phyloP scores from a whole-genome alignment of 2,797 vertebrate genomes.

The Periparus ater region DNA sequence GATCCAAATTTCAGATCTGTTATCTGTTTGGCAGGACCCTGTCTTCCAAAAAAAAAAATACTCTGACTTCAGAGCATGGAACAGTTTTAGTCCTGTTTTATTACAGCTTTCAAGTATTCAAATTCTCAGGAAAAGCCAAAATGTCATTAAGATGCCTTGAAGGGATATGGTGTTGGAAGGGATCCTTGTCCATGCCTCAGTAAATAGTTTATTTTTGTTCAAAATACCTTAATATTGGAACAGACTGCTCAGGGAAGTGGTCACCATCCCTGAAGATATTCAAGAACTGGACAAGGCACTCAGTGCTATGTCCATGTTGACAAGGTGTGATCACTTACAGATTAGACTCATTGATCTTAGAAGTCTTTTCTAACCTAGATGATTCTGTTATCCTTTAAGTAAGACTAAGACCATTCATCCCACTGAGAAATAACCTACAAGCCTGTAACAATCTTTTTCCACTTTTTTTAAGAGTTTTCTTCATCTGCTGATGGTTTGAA shows the following conservation, averaged over 20 bases:
- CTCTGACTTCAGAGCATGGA: not conserved
- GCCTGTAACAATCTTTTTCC: not conserved
- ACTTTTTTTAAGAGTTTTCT: not conserved
- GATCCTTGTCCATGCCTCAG: not conserved
- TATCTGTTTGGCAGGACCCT: not conserved
- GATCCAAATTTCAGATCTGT: not conserved
- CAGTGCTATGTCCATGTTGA: not conserved
- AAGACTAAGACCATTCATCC: not conserved
- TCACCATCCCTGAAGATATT: not conserved
- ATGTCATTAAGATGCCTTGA: not conserved
- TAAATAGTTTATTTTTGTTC: not conserved
- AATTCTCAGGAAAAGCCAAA: not conserved
- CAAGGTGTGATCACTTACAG: not conserved
- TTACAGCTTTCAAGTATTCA: not conserved
- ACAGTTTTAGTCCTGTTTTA: not conserved
- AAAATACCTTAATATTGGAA: not conserved
- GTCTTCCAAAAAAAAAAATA: not conserved
- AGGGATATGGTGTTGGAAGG: not conserved
- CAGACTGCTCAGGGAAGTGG: not conserved
- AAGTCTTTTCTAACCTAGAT: not conserved
- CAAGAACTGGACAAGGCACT: not conserved
- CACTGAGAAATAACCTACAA: not conserved
- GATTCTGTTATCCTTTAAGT: not conserved
- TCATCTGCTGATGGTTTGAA: not conserved
- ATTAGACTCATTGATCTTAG: accelerated